These are phyloP conservation scores for Willisornis vidua DNA, from an alignment of 2,113 vertebrate species.

Conservation along the genomic window DNA sequence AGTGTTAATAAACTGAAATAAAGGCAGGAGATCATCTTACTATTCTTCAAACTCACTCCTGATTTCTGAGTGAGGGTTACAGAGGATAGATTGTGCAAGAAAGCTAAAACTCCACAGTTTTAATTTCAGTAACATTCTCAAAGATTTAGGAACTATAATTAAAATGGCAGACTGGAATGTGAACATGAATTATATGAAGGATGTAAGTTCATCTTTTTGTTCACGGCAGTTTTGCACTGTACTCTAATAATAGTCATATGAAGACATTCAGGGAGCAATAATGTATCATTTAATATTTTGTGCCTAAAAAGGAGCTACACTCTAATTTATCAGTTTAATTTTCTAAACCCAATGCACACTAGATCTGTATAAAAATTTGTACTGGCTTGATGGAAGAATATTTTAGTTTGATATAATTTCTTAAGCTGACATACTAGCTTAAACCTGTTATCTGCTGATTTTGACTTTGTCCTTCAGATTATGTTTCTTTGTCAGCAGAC, in stretches of 20 bases:
- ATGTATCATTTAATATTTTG: background rate
- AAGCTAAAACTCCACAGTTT: background rate
- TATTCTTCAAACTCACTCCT: background rate
- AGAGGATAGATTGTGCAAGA: background rate
- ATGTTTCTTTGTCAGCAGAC: background rate
- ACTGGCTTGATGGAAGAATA: background rate
- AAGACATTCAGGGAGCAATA: background rate
- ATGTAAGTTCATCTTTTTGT: background rate
- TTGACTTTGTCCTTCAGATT: background rate
- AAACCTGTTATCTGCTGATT: background rate
- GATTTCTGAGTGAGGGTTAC: background rate
- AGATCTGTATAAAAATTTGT: background rate
- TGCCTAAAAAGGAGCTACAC: background rate
- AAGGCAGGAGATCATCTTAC: background rate
- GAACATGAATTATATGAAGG: background rate
- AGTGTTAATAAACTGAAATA: background rate
- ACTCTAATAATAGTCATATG: background rate
- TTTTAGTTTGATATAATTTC: background rate
- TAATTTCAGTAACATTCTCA: background rate
- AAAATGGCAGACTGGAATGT: background rate
- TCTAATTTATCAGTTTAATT: background rate
- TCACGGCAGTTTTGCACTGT: background rate
- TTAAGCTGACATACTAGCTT: background rate
- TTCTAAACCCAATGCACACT: background rate
- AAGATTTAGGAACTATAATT: background rate